Evolutionary conservation across 2,113 vertebrate genomes (phyloP).

Genomic region (Columba janthina): DNA sequence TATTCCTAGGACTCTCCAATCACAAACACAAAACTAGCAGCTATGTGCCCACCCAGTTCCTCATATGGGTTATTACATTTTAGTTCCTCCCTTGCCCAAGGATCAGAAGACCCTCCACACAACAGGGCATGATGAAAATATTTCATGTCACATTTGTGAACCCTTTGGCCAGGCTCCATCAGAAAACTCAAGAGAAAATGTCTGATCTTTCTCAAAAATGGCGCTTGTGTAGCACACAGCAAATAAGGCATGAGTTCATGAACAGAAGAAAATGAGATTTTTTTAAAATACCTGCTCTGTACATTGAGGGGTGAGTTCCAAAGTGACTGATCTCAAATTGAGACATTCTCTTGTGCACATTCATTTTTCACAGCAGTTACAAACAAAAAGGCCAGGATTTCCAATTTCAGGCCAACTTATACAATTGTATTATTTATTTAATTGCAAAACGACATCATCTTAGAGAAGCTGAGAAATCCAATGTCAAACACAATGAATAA

Average conservation of each 20-base stretch:
- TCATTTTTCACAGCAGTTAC: background rate
- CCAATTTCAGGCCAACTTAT: background rate
- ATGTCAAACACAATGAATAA: background rate
- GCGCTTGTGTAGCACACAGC: background rate
- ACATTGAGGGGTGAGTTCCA: background rate
- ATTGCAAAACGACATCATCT: background rate
- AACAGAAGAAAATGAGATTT: background rate
- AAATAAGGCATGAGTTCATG: background rate
- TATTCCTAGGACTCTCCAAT: background rate
- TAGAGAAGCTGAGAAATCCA: background rate
- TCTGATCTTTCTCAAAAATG: background rate
- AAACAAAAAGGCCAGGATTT: background rate
- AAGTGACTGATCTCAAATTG: background rate
- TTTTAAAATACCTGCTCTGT: background rate
- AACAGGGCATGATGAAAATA: rapidly evolving
- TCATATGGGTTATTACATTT: rapidly evolving
- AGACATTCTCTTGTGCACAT: background rate
- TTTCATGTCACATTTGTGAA: background rate
- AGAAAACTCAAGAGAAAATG: background rate
- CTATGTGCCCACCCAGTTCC: rapidly evolving
- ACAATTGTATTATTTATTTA: background rate
- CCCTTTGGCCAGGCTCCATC: background rate
- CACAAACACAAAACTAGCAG: background rate
- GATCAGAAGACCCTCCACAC: background rate
- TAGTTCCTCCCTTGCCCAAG: background rate